A percentile compares a stretch with the other conserved stretches of the same genome.
phyloP scores from a whole-genome alignment of 2,888 invertebrate species.

The Sphecodes monilicornis region DNA sequence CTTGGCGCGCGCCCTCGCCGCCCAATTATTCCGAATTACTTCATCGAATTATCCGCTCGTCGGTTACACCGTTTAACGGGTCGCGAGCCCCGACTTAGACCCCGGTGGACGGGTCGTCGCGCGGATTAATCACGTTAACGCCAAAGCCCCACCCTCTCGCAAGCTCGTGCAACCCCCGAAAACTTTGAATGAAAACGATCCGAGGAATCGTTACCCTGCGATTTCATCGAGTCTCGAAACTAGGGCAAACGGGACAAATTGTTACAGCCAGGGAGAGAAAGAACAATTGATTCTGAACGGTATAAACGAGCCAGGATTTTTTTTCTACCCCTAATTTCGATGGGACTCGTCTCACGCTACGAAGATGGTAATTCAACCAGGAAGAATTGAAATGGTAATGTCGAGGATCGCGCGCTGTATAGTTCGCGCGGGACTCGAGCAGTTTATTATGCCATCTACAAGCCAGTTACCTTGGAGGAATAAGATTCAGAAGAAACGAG shows the following conservation, averaged over 20 bases:
- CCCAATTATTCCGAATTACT: conserved; percentile 67
- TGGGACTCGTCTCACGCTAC: not conserved
- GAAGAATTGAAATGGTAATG: conserved; percentile 5
- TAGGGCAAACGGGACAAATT: not conserved
- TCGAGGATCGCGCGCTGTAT: not conserved
- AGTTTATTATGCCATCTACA: conserved; percentile 12
- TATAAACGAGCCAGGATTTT: not conserved
- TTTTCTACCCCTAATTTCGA: not conserved
- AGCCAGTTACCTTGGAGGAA: not conserved
- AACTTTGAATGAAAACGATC: conserved; percentile 13
- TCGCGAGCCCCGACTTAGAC: conserved; percentile 22
- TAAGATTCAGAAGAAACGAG: conserved; percentile 3
- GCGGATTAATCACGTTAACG: conserved; percentile 41
- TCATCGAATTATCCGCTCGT: conserved; percentile 65
- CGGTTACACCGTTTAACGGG: conserved; percentile 57
- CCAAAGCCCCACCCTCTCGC: not conserved
- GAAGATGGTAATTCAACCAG: not conserved
- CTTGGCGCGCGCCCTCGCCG: conserved; percentile 51
- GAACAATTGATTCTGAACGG: not conserved
- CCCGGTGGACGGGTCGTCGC: conserved; percentile 15
- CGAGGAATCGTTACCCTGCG: not conserved
- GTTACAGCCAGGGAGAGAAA: not conserved
- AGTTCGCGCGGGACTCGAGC: not conserved
- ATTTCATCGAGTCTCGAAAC: not conserved
- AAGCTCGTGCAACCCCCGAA: not conserved